Evolutionary conservation across 2,113 vertebrate species (phyloP).

Genomic region (Syngnathus floridae): DNA sequence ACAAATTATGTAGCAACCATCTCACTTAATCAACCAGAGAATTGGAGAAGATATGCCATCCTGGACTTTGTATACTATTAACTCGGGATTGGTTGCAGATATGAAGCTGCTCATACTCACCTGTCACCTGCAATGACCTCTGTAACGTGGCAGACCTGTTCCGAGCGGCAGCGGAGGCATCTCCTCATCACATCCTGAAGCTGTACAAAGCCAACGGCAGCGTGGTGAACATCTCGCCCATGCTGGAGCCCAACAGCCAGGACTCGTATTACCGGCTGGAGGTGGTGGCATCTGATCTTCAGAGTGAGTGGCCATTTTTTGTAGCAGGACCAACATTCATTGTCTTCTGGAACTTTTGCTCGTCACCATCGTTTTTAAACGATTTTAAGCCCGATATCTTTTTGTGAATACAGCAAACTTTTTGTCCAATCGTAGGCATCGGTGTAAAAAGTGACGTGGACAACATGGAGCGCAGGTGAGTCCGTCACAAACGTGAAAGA

Average conservation of each 20-base stretch:
- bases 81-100: neutral
- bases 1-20: neutral
- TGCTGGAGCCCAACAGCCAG: constrained; percentile 48
- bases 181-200: constrained; percentile 63
- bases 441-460: constrained; percentile 28
- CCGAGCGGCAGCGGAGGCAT: constrained; percentile 52
- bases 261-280: constrained; percentile 54
- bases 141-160: constrained; percentile 48
- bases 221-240: constrained; percentile 59
- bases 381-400: neutral
- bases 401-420: neutral
- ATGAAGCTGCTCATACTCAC: neutral
- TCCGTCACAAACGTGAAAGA: fast-evolving
- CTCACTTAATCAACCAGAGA: neutral
- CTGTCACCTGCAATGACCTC: neutral
- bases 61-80: neutral
- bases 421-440: constrained; percentile 16
- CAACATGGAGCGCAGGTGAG: constrained; percentile 48
- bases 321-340: neutral
- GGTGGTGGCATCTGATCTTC: constrained; percentile 54
- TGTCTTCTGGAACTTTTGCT: neutral
- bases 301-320: constrained; percentile 28
- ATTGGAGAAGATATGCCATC: neutral
- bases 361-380: neutral
- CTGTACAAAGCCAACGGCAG: constrained; percentile 50